Base-by-base conservation (phyloP, 2,888 invertebrate species). In the Phengaris alcon region DNA sequence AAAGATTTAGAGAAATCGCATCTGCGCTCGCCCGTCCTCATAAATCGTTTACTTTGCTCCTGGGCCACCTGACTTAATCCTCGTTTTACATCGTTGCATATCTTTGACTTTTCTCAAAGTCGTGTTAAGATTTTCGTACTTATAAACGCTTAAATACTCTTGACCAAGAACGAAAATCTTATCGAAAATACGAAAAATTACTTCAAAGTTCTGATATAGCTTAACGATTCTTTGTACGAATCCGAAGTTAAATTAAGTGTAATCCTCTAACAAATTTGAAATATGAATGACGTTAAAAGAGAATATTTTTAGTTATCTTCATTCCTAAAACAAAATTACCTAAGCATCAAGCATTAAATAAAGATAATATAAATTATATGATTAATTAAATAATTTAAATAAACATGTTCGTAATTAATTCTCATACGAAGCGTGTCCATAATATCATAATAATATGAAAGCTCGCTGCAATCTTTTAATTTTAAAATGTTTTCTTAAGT, bases 1-100 rank as follows among this genome's bases (percentile, higher is more conserved):
- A 52, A 52, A 72, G 72, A 72, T 72, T 72, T 72, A 72, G 54
- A 72, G 72, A 72, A 72, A 72, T 72, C 72, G 72, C 72, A 72
- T 72, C 72, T 72, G 72, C 72, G 72, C 72, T 72, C 54, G 54
- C 22, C 72, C 54, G 72, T 72, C 72, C 52, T 35, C 72, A 72
- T 72, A 72, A 72, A 72, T 72, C 72, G 72, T 52, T 72, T 72
- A 22, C 72, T 22, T 72, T 13, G 72, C 54, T 72, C 54, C 72
- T 54, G 72, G 51, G 35, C 48, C 52, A 52, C 72, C 72, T 54
- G 72, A 52, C 72, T 52, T 54, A 72, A 72, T 72, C 72, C 52
- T 51, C 70, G 7, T 54, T 72, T 72, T 54, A 72, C 72, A 52
- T 54, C 12, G 72, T 22, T 52, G 51, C 52, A 72, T 72, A 72